Conservation (phyloP, 2,797 vertebrate species). For the Enoplosus armatus region DNA sequence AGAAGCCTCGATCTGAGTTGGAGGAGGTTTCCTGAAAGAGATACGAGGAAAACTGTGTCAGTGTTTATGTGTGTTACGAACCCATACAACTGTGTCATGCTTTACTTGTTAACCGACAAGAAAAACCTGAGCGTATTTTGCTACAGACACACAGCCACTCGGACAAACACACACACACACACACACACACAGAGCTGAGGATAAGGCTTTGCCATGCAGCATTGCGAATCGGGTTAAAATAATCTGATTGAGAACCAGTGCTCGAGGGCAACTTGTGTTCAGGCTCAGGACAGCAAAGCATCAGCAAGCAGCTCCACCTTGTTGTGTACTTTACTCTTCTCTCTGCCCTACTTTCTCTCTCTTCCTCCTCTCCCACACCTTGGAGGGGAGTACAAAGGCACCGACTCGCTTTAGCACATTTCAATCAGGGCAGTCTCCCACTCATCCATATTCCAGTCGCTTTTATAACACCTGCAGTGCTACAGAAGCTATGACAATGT, state of each 20-base stretch:
- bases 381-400: constrained; percentile 55
- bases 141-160: constrained; percentile 24
- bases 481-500: constrained; percentile 39
- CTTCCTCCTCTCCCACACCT: constrained; percentile 47
- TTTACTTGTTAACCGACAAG: constrained; percentile 45
- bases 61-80: constrained; percentile 41
- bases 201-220: constrained; percentile 53
- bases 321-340: constrained; percentile 48
- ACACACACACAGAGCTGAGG: constrained; percentile 12
- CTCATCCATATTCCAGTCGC: constrained; percentile 70
- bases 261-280: constrained; percentile 58
- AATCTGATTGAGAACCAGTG: constrained; percentile 63
- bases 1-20: constrained; percentile 51
- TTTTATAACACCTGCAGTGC: constrained; percentile 60
- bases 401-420: constrained; percentile 64
- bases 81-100: constrained; percentile 25
- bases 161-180: not conserved
- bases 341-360: constrained; percentile 71
- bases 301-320: constrained; percentile 65
- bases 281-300: constrained; percentile 49
- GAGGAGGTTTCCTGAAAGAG: constrained; percentile 72
- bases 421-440: constrained; percentile 62
- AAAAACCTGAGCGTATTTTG: constrained; percentile 37
- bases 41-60: constrained; percentile 58
- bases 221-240: constrained; percentile 60